Evolutionary conservation across 2,113 vertebrate genomes (phyloP), one percentile per base, ranked within the genome.

Genomic region (Apodemus sylvaticus): DNA sequence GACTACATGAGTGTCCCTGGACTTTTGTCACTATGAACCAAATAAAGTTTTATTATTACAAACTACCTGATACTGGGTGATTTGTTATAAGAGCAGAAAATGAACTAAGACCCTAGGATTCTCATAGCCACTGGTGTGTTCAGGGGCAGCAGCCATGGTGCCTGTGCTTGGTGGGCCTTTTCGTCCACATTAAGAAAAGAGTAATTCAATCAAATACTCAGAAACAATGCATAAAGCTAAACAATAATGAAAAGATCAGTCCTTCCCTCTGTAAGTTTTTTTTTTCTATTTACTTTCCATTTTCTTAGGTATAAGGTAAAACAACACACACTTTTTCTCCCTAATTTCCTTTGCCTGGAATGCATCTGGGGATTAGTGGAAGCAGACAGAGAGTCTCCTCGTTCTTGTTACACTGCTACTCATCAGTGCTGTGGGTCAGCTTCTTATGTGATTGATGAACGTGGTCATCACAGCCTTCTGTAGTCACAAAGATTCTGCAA

Each of bases 271-370:
- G 3, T 48, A 64, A 86, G 48, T 74, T 95, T 55, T 90, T 55
- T 90, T 68, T 85, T 39, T 51, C 78, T 53, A 62, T n/a, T 81
- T 90, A 83, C 86, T 88, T 89, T 81, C 11, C n/a, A 42, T 16
- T 24, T 90, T 96, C 76, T 91, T 95, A 64, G 48, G 82, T 2
- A 55, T 11, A 83, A 58, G 55, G 45, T 90, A 90, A 82, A 68
- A 60, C 12, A 48, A 83, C 45, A 79, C 51, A 36, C n/a, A 5
- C 36, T 51, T 83, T 90, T 3, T 71, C 48, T 79, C 74, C 45
- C 19, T 92, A 74, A 36, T 36, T 91, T 85, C 70, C 76, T 77
- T 42, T 24, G 51, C 2, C 53, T 87, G 60, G 53, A 91, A 31
- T 62, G 78, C 42, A 78, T 70, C 36, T 66, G 39, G 68, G 31